Base-by-base conservation (phyloP, 2,888 invertebrate genomes). In the Metopia argyrocephala region DNA sequence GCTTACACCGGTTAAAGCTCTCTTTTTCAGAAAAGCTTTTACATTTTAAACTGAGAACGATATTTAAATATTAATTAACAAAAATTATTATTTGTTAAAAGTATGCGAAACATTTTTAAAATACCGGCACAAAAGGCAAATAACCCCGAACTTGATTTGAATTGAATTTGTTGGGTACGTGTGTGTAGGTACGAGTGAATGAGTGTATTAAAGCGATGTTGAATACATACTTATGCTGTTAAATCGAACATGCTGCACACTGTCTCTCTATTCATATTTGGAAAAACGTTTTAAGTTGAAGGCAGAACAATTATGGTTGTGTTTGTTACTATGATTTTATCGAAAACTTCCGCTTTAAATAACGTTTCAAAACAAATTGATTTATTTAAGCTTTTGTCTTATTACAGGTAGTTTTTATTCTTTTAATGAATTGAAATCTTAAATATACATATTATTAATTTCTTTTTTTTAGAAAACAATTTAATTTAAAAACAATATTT, bases 281-380 rank as follows among this genome's bases (percentile, higher is more conserved):
- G 15, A 38, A 38, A 38, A 38, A 5, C 54, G 15, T 20, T 54
- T 28, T 45, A 57, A 62, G 64, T 65, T 71, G 76, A 70, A 70
- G 70, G 70, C 64, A 52, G 7, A 48, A 18, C 66, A 38, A 68
- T n/a, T n/a, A 23, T 31, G 27, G 31, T 28, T 12, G 31, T 21
- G 54, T 46, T 68, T 46, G 38, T 31, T 56, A 21, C 46, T 61
- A 61, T n/a, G n/a, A 54, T 50, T 18, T 69, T 76, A 20, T 21
- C 62, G 27, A 9, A 28, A n/a, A 76, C 50, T 76, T 76, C 76
- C 76, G 76, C 68, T 61, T 66, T 65, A 3, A 38, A 9, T 59
- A 48, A 59, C 15, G 18, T 74, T 38, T 38, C 1, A 38, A 12
- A 38, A 15, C 9, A 4, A 38, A 38, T 15, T 15, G 9, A 15